Percentiles rank a stretch among this genome's conserved stretches.
Evolutionary conservation across 2,113 vertebrate species (phyloP).

Genomic region (Butorides virescens): DNA sequence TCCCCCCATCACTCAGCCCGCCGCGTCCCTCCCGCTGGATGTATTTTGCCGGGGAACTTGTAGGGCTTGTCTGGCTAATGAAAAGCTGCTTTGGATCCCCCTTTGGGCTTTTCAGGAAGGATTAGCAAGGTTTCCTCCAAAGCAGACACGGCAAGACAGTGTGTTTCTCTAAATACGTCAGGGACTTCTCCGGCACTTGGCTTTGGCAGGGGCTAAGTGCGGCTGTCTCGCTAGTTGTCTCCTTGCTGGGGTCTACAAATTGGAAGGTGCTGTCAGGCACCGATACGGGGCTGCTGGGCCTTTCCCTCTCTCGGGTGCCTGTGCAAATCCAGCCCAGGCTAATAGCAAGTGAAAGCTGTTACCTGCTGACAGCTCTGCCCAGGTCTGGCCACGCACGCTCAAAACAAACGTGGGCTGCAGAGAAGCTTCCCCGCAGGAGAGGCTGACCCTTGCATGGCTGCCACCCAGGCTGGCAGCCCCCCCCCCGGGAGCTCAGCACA

Average conservation of each 20-base stretch:
- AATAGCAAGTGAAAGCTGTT: not conserved
- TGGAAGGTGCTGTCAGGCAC: slow-evolving; percentile 29
- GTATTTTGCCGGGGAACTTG: slow-evolving; percentile 15
- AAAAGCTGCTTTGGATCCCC: slow-evolving; percentile 60
- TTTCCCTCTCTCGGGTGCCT: not conserved
- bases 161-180: slow-evolving; percentile 55
- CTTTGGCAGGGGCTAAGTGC: slow-evolving; percentile 51
- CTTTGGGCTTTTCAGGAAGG: slow-evolving; percentile 60
- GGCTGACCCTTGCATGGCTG: not conserved
- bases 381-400: not conserved
- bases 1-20: not conserved
- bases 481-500: not conserved
- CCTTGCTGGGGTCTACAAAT: not conserved
- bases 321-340: not conserved
- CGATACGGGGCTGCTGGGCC: not conserved
- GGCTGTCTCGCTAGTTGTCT: slow-evolving; percentile 40
- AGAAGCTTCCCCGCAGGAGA: not conserved
- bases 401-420: accelerated
- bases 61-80: slow-evolving; percentile 62
- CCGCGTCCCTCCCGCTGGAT: not conserved
- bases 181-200: not conserved
- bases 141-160: slow-evolving; percentile 49
- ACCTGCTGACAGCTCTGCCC: not conserved
- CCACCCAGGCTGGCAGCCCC: not conserved
- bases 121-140: slow-evolving; percentile 61